Percentiles rank a stretch among this genome's conserved stretches.
Conservation (phyloP, 2,888 invertebrate genomes). For the Tenthredo notha region DNA sequence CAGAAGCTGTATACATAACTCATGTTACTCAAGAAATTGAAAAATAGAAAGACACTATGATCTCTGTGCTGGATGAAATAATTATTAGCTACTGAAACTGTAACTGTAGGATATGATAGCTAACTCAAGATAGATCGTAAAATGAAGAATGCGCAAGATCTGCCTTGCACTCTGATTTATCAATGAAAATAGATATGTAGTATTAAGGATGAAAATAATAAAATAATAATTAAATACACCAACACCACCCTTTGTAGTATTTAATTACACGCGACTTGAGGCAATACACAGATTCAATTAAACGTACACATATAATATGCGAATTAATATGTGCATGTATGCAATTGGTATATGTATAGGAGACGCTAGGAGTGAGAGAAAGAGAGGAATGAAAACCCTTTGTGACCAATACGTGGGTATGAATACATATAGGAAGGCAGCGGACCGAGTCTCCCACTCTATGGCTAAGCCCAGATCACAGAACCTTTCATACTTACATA, state of each 20-base stretch:
- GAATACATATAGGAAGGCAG: not conserved
- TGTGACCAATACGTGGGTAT: slow-evolving; percentile 23
- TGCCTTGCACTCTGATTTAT: not conserved
- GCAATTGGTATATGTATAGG: not conserved
- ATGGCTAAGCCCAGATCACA: slow-evolving; percentile 29
- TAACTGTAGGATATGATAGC: not conserved
- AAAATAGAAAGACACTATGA: slow-evolving; percentile 17
- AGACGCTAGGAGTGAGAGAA: not conserved
- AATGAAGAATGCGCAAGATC: not conserved
- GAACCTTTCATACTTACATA: slow-evolving; percentile 47
- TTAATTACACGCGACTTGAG: not conserved
- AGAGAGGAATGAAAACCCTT: slow-evolving; percentile 18
- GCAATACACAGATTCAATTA: not conserved
- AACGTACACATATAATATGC: not conserved
- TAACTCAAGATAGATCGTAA: not conserved
- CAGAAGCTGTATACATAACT: slow-evolving; percentile 12
- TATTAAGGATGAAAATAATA: not conserved
- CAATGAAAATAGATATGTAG: not conserved
- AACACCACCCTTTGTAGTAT: not conserved
- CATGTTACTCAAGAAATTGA: not conserved
- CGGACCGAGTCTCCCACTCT: slow-evolving; percentile 42
- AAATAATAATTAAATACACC: not conserved
- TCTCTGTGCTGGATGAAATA: not conserved
- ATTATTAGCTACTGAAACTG: not conserved
- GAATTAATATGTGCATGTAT: not conserved